Evolutionary conservation across 2,113 vertebrate species (phyloP).

Genomic region (Eolophus roseicapilla): DNA sequence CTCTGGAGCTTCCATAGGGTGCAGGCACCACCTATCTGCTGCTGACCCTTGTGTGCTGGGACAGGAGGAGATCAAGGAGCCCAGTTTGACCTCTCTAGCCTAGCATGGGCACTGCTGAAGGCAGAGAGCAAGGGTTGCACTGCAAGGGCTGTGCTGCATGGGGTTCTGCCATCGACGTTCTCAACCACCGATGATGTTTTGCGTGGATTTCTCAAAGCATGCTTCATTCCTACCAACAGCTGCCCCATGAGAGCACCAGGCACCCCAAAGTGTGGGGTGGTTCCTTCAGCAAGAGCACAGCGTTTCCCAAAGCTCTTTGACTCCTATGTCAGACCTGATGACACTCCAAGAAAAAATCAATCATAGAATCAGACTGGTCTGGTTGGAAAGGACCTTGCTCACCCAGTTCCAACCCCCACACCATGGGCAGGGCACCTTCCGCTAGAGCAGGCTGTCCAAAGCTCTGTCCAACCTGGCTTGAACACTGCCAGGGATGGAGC

Average conservation of each 20-base stretch:
- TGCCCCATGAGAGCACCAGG: not conserved
- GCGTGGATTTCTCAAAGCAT: not conserved
- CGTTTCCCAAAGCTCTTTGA: not conserved
- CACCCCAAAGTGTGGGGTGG: not conserved
- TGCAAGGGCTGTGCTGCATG: not conserved
- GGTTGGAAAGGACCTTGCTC: not conserved
- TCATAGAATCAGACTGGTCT: not conserved
- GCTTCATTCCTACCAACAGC: not conserved
- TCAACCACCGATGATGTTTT: fast-evolving
- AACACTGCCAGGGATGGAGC: not conserved
- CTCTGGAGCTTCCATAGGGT: not conserved
- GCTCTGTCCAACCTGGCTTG: not conserved
- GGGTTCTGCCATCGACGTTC: not conserved
- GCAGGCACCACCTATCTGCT: not conserved
- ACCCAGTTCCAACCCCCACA: not conserved
- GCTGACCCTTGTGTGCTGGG: not conserved
- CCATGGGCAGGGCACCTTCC: not conserved
- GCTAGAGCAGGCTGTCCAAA: not conserved
- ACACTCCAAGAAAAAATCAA: not conserved
- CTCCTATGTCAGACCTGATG: not conserved
- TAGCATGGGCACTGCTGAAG: not conserved
- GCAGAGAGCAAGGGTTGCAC: not conserved
- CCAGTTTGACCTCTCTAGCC: not conserved
- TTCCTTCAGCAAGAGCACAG: not conserved
- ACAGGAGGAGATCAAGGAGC: not conserved